A percentile compares a stretch with the other conserved stretches of the same genome.
These are phyloP conservation scores for Sialia sialis DNA, from an alignment of 2,113 vertebrate species.

Conservation along the genomic window DNA sequence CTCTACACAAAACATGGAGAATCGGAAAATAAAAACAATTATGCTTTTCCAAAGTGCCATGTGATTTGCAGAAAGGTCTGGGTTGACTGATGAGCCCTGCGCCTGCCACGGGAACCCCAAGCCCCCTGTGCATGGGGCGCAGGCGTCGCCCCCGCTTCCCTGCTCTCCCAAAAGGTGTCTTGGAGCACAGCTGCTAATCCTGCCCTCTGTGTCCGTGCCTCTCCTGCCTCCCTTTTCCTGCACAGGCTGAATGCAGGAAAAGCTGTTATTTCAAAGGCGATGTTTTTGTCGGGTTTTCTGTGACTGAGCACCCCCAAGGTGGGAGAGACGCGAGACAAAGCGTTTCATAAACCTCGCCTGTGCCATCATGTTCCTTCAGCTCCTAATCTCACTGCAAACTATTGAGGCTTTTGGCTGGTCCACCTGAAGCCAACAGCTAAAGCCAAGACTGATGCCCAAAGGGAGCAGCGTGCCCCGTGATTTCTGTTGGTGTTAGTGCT, in stretches of 20 bases:
- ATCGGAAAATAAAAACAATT: conserved; percentile 59
- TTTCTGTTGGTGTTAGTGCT: background rate
- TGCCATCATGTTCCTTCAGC: fast-evolving
- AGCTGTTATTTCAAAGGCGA: background rate
- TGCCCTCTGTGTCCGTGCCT: fast-evolving
- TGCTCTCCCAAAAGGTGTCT: background rate
- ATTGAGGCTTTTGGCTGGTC: background rate
- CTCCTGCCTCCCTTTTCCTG: background rate
- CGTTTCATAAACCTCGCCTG: background rate
- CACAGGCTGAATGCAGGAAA: background rate
- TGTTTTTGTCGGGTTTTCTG: background rate
- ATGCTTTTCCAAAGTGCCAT: conserved; percentile 28
- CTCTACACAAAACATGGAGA: conserved; percentile 64
- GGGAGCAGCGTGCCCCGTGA: fast-evolving
- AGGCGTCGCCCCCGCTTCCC: background rate
- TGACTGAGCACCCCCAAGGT: background rate
- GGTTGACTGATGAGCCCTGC: background rate
- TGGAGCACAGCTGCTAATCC: background rate
- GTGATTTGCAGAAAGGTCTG: conserved; percentile 33
- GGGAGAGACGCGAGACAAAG: background rate
- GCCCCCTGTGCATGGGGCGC: background rate
- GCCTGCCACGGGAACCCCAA: background rate
- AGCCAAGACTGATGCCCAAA: background rate
- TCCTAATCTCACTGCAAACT: background rate
- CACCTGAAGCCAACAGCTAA: background rate